phyloP scores from a whole-genome alignment of 2,888 invertebrate genomes.

The Caenorhabditis sp. region DNA sequence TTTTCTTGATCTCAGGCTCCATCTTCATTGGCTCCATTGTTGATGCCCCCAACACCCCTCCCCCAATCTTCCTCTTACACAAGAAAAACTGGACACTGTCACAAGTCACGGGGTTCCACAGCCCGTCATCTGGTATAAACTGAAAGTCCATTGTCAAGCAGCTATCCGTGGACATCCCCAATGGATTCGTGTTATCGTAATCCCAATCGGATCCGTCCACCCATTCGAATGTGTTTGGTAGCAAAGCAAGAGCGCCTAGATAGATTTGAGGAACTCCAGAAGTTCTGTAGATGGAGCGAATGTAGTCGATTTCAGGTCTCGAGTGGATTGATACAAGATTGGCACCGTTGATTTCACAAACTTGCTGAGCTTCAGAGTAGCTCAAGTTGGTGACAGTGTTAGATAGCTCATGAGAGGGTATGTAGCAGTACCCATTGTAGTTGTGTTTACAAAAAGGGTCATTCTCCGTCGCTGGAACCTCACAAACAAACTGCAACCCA shows the following conservation, averaged over 20 bases:
- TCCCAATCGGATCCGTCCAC: slow-evolving; percentile 16
- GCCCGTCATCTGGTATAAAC: background rate
- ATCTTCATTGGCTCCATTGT: background rate
- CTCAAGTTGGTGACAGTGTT: background rate
- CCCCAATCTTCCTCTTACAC: slow-evolving; percentile 4
- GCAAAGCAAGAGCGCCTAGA: slow-evolving; percentile 15
- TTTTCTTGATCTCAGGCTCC: too few species aligned
- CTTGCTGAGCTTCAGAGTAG: slow-evolving; percentile 17
- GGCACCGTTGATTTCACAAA: slow-evolving; percentile 11
- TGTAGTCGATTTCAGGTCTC: slow-evolving; percentile 18
- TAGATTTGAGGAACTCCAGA: slow-evolving; percentile 8
- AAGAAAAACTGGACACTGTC: too few species aligned
- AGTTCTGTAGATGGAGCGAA: slow-evolving; percentile 22
- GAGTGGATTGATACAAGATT: slow-evolving; percentile 31
- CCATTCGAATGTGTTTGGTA: slow-evolving; percentile 41
- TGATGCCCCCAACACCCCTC: background rate
- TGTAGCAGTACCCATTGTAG: slow-evolving; percentile 44
- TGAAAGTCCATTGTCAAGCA: slow-evolving; percentile 29
- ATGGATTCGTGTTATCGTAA: slow-evolving; percentile 24
- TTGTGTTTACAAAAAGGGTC: slow-evolving; percentile 26
- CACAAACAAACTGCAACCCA: slow-evolving; percentile 16
- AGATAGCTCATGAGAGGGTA: slow-evolving; percentile 18
- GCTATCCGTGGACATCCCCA: slow-evolving; percentile 6
- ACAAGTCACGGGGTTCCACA: slow-evolving; percentile 27
- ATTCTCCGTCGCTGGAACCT: slow-evolving; percentile 1